Conservation (phyloP, 2,113 vertebrate species). For the Pseudopodoces humilis region DNA sequence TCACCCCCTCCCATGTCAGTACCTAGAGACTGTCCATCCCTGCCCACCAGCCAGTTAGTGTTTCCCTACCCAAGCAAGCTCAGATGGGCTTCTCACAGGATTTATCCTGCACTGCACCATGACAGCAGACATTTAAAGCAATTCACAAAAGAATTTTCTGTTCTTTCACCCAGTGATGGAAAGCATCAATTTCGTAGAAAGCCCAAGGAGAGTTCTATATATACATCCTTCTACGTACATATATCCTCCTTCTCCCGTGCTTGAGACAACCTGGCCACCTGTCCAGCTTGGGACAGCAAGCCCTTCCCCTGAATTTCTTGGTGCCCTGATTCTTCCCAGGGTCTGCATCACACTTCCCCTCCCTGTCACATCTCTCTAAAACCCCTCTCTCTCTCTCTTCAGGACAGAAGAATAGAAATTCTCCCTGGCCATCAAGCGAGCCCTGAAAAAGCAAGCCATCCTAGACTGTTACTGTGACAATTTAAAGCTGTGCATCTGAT, state of each 20-base stretch:
- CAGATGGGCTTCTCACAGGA: background rate
- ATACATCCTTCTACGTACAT: background rate
- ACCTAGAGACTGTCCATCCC: background rate
- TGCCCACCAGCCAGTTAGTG: background rate
- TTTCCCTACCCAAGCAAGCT: background rate
- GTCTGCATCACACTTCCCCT: too few relatives aligned
- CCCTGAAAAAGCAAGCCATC: background rate
- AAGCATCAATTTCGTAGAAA: background rate
- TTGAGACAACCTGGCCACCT: accelerated
- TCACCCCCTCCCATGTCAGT: background rate
- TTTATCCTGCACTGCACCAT: background rate
- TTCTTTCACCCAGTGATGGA: background rate
- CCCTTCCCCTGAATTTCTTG: background rate
- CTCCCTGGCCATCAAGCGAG: background rate
- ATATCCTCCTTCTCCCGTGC: background rate
- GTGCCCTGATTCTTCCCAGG: background rate
- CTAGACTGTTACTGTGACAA: background rate
- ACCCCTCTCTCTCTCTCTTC: background rate
- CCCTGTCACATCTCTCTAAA: background rate
- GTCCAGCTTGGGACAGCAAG: background rate
- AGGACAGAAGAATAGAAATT: background rate
- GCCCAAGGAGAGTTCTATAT: background rate
- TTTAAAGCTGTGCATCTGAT: background rate
- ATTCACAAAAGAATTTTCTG: background rate
- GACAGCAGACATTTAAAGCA: background rate